Evolutionary conservation across 2,888 invertebrate species (phyloP).

Genomic region (Tuberolachnus salignus): DNA sequence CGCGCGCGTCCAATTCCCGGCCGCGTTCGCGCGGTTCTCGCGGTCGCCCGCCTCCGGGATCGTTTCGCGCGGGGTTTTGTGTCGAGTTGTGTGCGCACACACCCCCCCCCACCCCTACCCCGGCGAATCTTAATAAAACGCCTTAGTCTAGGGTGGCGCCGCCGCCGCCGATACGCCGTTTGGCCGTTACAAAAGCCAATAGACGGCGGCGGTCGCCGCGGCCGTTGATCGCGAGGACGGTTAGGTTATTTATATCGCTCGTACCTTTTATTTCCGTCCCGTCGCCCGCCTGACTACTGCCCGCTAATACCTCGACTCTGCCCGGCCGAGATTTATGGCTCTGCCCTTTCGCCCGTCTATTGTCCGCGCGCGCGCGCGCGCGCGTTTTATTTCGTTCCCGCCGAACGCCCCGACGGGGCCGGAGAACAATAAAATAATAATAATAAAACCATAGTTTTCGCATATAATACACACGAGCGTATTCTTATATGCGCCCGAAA

Average conservation of each 20-base stretch:
- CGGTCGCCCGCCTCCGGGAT: neutral
- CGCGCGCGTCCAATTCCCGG: neutral
- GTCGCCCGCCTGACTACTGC: neutral
- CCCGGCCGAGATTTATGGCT: slow-evolving; percentile 10
- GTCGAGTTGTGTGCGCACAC: too few relatives aligned
- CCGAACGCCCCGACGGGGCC: neutral
- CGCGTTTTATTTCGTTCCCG: slow-evolving; percentile 27
- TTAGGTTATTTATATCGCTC: slow-evolving; percentile 39
- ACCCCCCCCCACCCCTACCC: too few relatives aligned
- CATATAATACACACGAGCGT: too few relatives aligned
- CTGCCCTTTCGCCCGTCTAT: slow-evolving; percentile 9
- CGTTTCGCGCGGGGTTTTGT: neutral
- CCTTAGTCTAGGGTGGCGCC: too few relatives aligned
- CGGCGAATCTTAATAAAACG: too few relatives aligned
- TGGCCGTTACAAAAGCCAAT: too few relatives aligned
- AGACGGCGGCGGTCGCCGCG: too few relatives aligned
- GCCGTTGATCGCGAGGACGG: neutral
- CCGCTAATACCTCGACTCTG: neutral
- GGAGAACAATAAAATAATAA: neutral
- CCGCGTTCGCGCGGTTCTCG: neutral
- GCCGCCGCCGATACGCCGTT: too few relatives aligned
- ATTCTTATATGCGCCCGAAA: too few relatives aligned
- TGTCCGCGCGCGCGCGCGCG: slow-evolving; percentile 1
- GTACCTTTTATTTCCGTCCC: slow-evolving; percentile 20
- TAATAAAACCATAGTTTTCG: too few relatives aligned